Evolutionary conservation across 2,113 vertebrate genomes (phyloP), one percentile per base, ranked within the genome.

Genomic region (Sitta europaea): DNA sequence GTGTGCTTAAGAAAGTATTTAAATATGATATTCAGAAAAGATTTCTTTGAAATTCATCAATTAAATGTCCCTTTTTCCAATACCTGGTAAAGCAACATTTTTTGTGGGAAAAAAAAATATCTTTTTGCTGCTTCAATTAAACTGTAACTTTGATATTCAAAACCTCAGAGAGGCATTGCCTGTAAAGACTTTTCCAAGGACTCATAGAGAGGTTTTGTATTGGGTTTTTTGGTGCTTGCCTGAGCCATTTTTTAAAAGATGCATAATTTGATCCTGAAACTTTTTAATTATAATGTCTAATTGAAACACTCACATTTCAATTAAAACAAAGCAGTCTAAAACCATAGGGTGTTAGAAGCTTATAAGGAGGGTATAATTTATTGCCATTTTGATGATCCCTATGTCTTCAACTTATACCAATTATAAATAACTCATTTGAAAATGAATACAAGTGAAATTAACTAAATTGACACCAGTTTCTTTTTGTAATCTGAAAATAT

Each of bases 341-440:
- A 93, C 92, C 96, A 87, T 93, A 91, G 89, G 95, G 91, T 96
- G 86, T 93, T 95, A 43, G 88, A 91, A 92, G 38, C 88, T 89
- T 95, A 62, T 93, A 95, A 96, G 82, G 53, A 87, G 91, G 70
- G n/a, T 80, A 89, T 89, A 95, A 97, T 95, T 97, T 95, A 92
- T 94, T 94, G 92, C 50, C 88, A 91, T 94, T 96, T 95, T 94
- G 76, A 89, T 94, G 95, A 87, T 94, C 70, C 90, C 59, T 68
- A 77, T 92, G 53, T 81, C 78, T 96, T 96, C 76, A 92, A 77
- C 58, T 95, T 95, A 87, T 91, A 96, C 96, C 89, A 96, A 50
- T 94, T 96, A 96, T 93, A 97, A 97, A 94, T 96, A 96, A 92
- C 86, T 94, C 66, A 82, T 94, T 87, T 94, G 73, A 91, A 97